These are phyloP conservation scores for Aplochiton taeniatus DNA, from an alignment of 2,797 vertebrate species.

Conservation along the genomic window DNA sequence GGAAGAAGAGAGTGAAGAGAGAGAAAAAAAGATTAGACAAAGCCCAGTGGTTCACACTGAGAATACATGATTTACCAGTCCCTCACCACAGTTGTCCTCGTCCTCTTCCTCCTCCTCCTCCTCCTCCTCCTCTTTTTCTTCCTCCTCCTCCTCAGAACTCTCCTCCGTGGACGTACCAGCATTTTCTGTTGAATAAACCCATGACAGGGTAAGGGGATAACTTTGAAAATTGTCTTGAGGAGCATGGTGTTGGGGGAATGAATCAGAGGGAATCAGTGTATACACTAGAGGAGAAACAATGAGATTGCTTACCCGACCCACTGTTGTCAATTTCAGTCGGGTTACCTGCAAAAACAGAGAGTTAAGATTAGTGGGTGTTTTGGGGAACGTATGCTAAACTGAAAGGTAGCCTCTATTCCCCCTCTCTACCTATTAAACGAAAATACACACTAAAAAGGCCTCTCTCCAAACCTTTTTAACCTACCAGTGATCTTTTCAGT, in stretches of 20 bases:
- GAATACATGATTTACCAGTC: neutral
- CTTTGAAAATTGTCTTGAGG: conserved; percentile 5
- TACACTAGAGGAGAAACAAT: neutral
- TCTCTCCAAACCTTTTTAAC: too few relatives aligned
- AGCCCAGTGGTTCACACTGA: neutral
- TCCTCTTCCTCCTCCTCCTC: conserved; percentile 43
- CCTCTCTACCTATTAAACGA: neutral
- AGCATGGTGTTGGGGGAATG: neutral
- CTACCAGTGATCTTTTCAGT: too few relatives aligned
- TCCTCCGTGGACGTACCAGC: conserved; percentile 58
- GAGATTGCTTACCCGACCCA: conserved; percentile 57
- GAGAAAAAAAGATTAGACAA: conserved; percentile 8
- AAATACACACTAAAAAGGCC: too few relatives aligned
- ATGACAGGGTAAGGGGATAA: neutral
- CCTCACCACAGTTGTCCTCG: conserved; percentile 54
- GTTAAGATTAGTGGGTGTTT: neutral
- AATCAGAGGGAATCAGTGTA: neutral
- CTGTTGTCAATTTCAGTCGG: conserved; percentile 59
- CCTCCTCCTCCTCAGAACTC: conserved; percentile 65
- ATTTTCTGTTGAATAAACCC: conserved; percentile 46
- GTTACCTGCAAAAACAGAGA: conserved; percentile 53
- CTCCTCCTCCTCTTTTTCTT: conserved; percentile 36
- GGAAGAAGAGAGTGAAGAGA: neutral
- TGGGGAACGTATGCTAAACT: neutral
- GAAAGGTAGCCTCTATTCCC: neutral